A percentile compares a stretch with the other conserved stretches of the same genome.
Evolutionary conservation across 2,888 invertebrate genomes (phyloP).

Genomic region (Cheilosia vulpina): DNA sequence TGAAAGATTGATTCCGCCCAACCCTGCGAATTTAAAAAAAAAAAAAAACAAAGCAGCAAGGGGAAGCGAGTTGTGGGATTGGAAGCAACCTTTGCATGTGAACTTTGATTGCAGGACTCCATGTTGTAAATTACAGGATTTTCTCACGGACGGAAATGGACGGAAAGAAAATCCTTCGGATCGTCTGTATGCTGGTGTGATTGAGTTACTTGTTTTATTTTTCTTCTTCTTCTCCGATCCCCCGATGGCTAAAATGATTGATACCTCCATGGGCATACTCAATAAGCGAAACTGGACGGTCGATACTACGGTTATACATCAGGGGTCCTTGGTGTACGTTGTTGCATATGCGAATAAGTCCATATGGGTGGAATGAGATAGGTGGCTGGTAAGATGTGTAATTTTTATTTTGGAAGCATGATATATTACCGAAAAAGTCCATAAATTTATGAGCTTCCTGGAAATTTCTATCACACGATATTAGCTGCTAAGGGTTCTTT

Average conservation of each 20-base stretch:
- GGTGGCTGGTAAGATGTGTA: not conserved
- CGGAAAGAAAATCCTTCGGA: constrained; percentile 46
- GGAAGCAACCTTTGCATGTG: constrained; percentile 44
- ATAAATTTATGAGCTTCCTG: constrained; percentile 60
- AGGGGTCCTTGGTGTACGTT: constrained; percentile 35
- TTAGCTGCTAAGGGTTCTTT: constrained; percentile 10
- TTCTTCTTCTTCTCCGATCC: constrained; percentile 17
- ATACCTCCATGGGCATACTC: constrained; percentile 58
- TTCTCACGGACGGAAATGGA: constrained; percentile 26
- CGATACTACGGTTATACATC: constrained; percentile 6
- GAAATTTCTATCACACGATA: constrained; percentile 31
- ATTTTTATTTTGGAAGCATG: constrained; percentile 37
- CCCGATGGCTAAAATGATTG: constrained; percentile 53
- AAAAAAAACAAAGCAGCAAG: not conserved
- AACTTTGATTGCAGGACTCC: constrained; percentile 52
- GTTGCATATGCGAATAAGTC: constrained; percentile 50
- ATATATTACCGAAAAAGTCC: constrained; percentile 55
- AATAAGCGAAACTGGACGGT: constrained; percentile 60
- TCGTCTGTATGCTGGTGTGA: constrained; percentile 8
- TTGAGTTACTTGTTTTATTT: constrained; percentile 1
- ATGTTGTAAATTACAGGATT: constrained; percentile 63
- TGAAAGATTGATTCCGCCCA: constrained; percentile 68
- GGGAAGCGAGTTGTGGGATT: not conserved
- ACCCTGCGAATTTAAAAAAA: not conserved
- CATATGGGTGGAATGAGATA: not conserved